Evolutionary conservation across 2,888 invertebrate genomes (phyloP).

Genomic region (Amiota mariae): DNA sequence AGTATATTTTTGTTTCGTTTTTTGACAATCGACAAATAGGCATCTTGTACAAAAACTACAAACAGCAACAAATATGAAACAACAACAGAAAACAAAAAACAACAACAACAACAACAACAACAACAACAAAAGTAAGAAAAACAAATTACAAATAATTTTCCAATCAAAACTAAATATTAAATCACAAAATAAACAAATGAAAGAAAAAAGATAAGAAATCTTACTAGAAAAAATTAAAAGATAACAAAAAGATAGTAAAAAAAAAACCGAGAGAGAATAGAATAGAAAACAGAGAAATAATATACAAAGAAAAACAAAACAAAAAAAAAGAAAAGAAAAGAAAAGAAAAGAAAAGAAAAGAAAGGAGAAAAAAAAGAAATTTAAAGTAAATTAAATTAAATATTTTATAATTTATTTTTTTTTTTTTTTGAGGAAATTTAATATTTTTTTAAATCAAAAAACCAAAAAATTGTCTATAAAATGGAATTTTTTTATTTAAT

Average conservation of each 20-base stretch:
- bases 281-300: too few species aligned
- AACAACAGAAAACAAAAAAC: conserved; percentile 35
- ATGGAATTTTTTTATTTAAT: conserved; percentile 32
- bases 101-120: conserved; percentile 39
- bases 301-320: conserved; percentile 28
- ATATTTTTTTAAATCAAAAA: conserved; percentile 39
- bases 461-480: conserved; percentile 17
- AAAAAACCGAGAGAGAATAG: conserved; percentile 34
- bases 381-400: conserved; percentile 36
- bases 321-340: too few species aligned
- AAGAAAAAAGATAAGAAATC: conserved; percentile 36
- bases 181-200: conserved; percentile 12
- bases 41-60: conserved; percentile 71
- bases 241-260: conserved; percentile 30
- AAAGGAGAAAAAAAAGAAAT: conserved; percentile 38
- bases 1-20: conserved; percentile 70
- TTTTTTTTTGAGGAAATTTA: too few species aligned
- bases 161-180: conserved; percentile 24
- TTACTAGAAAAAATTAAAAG: conserved; percentile 34
- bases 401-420: too few species aligned
- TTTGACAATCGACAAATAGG: conserved; percentile 75
- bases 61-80: conserved; percentile 45
- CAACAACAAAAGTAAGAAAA: conserved; percentile 37
- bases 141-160: conserved; percentile 12
- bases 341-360: too few species aligned